A percentile compares a stretch with the other conserved stretches of the same genome.
Conservation (phyloP, 2,888 invertebrate species). For the Uropetala carovei region DNA sequence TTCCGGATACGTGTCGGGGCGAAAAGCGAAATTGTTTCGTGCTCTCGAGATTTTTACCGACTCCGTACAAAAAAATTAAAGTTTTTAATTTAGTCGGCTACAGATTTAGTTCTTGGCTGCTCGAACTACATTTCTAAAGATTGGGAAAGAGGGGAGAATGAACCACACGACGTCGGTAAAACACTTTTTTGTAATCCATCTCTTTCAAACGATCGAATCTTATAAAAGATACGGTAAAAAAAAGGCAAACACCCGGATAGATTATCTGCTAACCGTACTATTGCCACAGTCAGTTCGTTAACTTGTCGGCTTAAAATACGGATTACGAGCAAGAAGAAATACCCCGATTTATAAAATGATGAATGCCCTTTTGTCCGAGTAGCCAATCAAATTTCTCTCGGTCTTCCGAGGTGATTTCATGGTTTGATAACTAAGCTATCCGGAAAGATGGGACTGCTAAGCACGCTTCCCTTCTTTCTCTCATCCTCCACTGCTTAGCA, state of each 20-base stretch:
- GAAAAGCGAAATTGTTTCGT: conserved; percentile 41
- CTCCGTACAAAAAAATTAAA: background rate
- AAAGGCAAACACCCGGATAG: background rate
- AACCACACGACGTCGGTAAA: too few species aligned
- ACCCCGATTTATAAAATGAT: background rate
- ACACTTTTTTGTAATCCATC: too few species aligned
- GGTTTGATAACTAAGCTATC: conserved; percentile 28
- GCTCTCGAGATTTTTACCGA: background rate
- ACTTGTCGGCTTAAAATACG: background rate
- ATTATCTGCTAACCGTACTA: background rate
- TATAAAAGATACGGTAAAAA: background rate
- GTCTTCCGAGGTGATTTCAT: background rate
- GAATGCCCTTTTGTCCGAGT: background rate
- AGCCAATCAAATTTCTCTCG: background rate
- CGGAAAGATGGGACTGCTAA: background rate
- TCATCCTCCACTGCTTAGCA: background rate
- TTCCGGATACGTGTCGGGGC: conserved; percentile 44
- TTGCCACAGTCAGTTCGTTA: background rate
- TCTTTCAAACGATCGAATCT: too few species aligned
- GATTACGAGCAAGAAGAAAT: background rate
- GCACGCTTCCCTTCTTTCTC: background rate
- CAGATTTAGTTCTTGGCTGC: background rate
- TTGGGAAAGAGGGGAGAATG: too few species aligned
- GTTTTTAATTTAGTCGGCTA: background rate
- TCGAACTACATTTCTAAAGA: background rate